A percentile compares a stretch with the other conserved stretches of the same genome.
phyloP scores from a whole-genome alignment of 2,797 vertebrate species.

The Pterois miles region DNA sequence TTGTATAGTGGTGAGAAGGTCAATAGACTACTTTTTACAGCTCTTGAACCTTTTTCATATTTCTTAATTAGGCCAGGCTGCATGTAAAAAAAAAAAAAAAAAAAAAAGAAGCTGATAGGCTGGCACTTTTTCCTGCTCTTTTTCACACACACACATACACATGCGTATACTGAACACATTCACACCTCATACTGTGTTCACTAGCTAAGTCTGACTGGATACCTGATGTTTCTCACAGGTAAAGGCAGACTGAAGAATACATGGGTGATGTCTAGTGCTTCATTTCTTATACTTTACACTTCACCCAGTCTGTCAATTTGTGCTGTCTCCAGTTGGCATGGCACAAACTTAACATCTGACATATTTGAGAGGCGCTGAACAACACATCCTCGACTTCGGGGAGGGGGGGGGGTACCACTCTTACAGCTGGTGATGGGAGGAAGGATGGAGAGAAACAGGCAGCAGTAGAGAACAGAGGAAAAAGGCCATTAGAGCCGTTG shows the following conservation, averaged over 20 bases:
- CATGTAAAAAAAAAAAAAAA: slow-evolving; percentile 69
- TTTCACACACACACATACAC: neutral
- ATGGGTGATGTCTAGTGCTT: slow-evolving; percentile 20
- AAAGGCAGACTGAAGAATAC: slow-evolving; percentile 40
- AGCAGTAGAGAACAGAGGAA: slow-evolving; percentile 60
- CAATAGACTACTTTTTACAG: slow-evolving; percentile 81
- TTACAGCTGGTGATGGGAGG: slow-evolving; percentile 21
- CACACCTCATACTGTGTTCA: slow-evolving; percentile 31
- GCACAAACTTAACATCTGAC: slow-evolving; percentile 39
- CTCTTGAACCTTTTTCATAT: slow-evolving; percentile 83
- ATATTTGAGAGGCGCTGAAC: slow-evolving; percentile 49
- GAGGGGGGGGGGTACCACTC: slow-evolving; percentile 19
- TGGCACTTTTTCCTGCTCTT: slow-evolving; percentile 43
- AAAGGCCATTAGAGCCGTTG: slow-evolving; percentile 75
- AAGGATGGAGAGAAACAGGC: slow-evolving; percentile 37
- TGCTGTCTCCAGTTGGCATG: slow-evolving; percentile 29
- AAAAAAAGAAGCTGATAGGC: slow-evolving; percentile 64
- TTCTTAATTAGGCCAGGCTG: slow-evolving; percentile 85
- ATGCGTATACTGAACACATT: slow-evolving; percentile 22
- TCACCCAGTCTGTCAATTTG: slow-evolving; percentile 48
- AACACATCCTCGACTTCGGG: slow-evolving; percentile 52
- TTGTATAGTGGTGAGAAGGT: slow-evolving; percentile 82
- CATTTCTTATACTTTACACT: slow-evolving; percentile 42
- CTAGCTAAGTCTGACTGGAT: slow-evolving; percentile 19
- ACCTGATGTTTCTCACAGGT: slow-evolving; percentile 45